Percentiles rank a stretch among this genome's conserved stretches.
Conservation (phyloP, 2,797 vertebrate species). For the Phataginus tetradactyla region DNA sequence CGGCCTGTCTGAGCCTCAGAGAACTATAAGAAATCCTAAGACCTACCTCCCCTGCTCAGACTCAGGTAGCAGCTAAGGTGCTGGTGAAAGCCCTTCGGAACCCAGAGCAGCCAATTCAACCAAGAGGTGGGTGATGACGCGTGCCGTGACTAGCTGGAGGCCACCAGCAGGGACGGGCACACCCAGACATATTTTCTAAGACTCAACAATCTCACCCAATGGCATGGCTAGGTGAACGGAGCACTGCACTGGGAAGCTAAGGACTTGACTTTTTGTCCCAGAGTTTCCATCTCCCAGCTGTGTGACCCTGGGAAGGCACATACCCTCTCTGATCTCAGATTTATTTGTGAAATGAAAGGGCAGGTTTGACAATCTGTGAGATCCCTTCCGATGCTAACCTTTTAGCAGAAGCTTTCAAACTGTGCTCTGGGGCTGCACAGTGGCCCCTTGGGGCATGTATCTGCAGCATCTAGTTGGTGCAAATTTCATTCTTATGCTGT, state of each 20-base stretch:
- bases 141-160: background rate
- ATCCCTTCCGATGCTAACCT: background rate
- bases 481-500: background rate
- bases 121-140: background rate
- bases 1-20: background rate
- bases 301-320: background rate
- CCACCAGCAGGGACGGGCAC: background rate
- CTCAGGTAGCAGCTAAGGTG: background rate
- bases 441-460: background rate
- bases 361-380: background rate
- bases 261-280: background rate
- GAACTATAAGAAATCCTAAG: background rate
- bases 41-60: background rate
- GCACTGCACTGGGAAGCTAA: background rate
- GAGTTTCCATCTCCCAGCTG: background rate
- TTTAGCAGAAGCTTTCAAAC: background rate
- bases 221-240: background rate
- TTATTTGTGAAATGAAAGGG: background rate
- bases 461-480: background rate
- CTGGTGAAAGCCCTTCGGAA: background rate
- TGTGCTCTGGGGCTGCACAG: fast-evolving
- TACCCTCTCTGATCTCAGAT: background rate
- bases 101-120: fast-evolving
- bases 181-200: background rate
- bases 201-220: background rate